Base-by-base conservation (phyloP, 1,140 invertebrate species). In the Aporrectodea caliginosa region DNA sequence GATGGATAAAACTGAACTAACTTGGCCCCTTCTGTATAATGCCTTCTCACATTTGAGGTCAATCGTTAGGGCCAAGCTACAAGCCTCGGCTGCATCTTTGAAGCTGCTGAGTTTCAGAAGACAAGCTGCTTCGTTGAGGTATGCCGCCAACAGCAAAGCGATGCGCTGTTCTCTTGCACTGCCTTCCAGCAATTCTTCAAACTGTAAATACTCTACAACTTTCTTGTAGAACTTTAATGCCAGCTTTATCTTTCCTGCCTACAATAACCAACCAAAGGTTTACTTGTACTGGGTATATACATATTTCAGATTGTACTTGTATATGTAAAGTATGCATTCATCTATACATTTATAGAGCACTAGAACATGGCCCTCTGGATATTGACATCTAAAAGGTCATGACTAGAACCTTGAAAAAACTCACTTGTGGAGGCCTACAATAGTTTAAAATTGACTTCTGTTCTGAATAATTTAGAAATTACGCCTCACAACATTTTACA, bases 181-280 rank as follows among this genome's bases (percentile, higher is more conserved):
- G 27, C 33, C 73, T 0, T 2, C 29, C 27, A n/a, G 31, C 73
- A 74, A 34, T 2, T 74, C 73, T 74, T 74, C 73, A 34, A 74
- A 74, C 22, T 74, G 73, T 33, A 74, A 22, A 34, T 74, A 74
- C 6, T 74, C 73, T 30, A 74, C 22, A 22, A 74, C 33, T 16
- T 74, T 74, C 35, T 33, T n/a, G 30, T 32, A 74, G 33, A 74
- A 74, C 35, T 74, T 74, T 33, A 31, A 32, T 6, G 73, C 73
- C 73, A 74, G 0, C 27, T 31, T 14, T 27, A 74, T 14, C 27
- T 74, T 74, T 74, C 73, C 33, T 2, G n/a, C 30, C 73, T 74
- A 33, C 1, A 1, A n/a, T n/a, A n/a, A n/a, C n/a, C n/a, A n/a
- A n/a, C n/a, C 27, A 68, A 68, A 14, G 58, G 14, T 68, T 68